Evolutionary conservation across 2,888 invertebrate genomes (phyloP).

Genomic region (Frankliniella fusca): DNA sequence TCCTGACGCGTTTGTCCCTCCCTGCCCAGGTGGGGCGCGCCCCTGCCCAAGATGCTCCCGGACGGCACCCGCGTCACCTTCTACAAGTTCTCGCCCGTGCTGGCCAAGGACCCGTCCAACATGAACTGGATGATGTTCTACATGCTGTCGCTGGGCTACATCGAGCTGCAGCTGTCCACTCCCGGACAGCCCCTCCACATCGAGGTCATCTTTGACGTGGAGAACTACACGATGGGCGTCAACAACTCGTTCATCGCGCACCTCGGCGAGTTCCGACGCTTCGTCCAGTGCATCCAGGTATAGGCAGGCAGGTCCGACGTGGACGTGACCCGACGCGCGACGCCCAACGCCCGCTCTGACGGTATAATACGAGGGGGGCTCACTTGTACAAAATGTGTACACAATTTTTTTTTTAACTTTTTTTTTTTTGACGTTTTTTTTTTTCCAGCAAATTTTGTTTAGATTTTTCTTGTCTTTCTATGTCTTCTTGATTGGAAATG

Average conservation of each 20-base stretch:
- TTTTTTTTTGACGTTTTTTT: too few relatives aligned
- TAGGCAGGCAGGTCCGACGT: not conserved
- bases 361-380: not conserved
- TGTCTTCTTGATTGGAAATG: too few relatives aligned
- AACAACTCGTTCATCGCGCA: slow-evolving; percentile 22
- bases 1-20: not conserved
- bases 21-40: not conserved
- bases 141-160: slow-evolving; percentile 21
- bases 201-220: slow-evolving; percentile 4
- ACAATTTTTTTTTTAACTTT: too few relatives aligned
- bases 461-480: too few relatives aligned
- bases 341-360: too few relatives aligned
- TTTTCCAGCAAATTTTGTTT: too few relatives aligned
- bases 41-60: slow-evolving; percentile 13
- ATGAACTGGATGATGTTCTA: slow-evolving; percentile 26
- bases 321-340: not conserved
- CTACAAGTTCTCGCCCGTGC: not conserved
- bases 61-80: slow-evolving; percentile 1
- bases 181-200: slow-evolving; percentile 14
- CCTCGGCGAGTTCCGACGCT: slow-evolving; percentile 15
- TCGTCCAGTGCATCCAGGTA: slow-evolving; percentile 21
- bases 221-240: slow-evolving; percentile 4
- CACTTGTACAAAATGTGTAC: not conserved
- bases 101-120: not conserved
- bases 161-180: slow-evolving; percentile 7